A percentile compares a stretch with the other conserved stretches of the same genome.
These are phyloP conservation scores for Zaprionus taronus DNA, from an alignment of 1,140 invertebrate species.

Conservation along the genomic window DNA sequence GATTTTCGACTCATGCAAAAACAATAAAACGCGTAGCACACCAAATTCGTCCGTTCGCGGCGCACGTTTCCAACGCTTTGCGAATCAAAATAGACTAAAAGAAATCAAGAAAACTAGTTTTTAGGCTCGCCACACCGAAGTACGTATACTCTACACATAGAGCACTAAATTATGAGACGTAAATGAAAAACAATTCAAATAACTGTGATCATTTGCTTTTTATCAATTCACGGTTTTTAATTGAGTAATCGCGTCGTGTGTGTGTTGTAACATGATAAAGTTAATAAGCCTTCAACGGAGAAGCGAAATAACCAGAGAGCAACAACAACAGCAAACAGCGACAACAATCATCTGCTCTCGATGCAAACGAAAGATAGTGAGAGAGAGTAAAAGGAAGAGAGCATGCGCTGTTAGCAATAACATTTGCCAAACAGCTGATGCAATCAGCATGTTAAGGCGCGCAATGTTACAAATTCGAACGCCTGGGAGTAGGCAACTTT, in stretches of 20 bases:
- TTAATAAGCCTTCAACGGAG: conserved; percentile 1
- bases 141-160: conserved; percentile 12
- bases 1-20: conserved; percentile 8
- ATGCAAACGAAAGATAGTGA: conserved; percentile 5
- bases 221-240: conserved; percentile 1
- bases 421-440: conserved; percentile 29
- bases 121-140: not conserved
- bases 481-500: not conserved
- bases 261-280: conserved; percentile 12
- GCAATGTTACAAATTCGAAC: conserved; percentile 2
- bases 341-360: conserved; percentile 7
- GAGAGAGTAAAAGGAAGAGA: conserved; percentile 4
- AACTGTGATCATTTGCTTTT: not conserved
- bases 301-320: not conserved
- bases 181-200: not conserved
- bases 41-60: conserved; percentile 29
- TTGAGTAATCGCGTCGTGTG: conserved; percentile 11
- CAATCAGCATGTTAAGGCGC: conserved; percentile 10
- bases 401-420: conserved; percentile 33
- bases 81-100: conserved; percentile 17
- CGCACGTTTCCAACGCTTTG: conserved; percentile 35
- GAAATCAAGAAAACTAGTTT: conserved; percentile 37
- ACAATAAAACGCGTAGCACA: conserved; percentile 17
- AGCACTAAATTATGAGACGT: not conserved
- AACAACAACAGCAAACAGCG: conserved; percentile 13